phyloP scores from a whole-genome alignment of 2,113 vertebrate species.

The Nibea albiflora region DNA sequence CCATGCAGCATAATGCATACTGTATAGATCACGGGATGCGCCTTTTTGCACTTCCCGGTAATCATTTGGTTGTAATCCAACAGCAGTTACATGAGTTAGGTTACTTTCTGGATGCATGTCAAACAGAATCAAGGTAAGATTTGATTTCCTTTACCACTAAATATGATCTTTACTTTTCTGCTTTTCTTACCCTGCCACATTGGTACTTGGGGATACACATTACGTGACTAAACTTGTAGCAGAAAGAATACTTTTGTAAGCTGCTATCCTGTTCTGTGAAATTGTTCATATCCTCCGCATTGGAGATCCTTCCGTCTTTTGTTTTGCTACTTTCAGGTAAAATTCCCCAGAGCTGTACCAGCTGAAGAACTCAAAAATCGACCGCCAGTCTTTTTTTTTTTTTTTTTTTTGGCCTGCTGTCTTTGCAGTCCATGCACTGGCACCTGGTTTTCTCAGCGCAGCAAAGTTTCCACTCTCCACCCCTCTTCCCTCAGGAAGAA shows the following conservation, averaged over 20 bases:
- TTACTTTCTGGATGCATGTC: neutral
- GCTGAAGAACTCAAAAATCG: constrained; percentile 22
- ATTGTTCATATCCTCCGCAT: neutral
- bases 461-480: constrained; percentile 68
- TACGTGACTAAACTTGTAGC: constrained; percentile 19
- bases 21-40: constrained; percentile 1
- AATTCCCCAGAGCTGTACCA: constrained; percentile 13
- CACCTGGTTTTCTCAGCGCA: constrained; percentile 63
- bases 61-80: neutral
- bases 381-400: neutral
- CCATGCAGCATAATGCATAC: constrained; percentile 15
- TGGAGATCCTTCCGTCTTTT: constrained; percentile 44
- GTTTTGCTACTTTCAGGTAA: constrained; percentile 35
- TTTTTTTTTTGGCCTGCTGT: constrained; percentile 6
- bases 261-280: constrained; percentile 4
- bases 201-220: neutral
- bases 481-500: constrained; percentile 64
- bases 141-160: neutral
- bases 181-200: neutral
- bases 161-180: neutral
- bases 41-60: neutral
- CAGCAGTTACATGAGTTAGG: neutral
- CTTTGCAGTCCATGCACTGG: constrained; percentile 16
- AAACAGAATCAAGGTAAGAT: neutral
- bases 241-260: constrained; percentile 6